Percentiles rank a stretch among this genome's conserved stretches.
Evolutionary conservation across 2,888 invertebrate species (phyloP).

Genomic region (Leucoma salicis): DNA sequence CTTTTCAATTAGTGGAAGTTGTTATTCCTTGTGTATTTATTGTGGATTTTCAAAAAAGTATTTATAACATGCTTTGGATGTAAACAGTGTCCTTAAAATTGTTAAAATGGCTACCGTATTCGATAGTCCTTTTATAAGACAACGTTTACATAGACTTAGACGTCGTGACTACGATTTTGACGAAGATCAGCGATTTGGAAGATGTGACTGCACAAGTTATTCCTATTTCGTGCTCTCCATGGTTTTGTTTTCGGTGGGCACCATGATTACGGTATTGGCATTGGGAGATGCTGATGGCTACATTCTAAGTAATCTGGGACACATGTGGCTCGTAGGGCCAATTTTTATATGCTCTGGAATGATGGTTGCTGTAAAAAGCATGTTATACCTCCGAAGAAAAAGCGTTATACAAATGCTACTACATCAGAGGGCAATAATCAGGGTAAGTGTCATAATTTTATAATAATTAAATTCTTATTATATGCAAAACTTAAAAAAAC

Average conservation of each 20-base stretch:
- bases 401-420: slow-evolving; percentile 85
- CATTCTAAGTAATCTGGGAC: slow-evolving; percentile 83
- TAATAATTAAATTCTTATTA: no score
- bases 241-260: slow-evolving; percentile 84
- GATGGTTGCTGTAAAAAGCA: slow-evolving; percentile 86
- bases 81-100: slow-evolving; percentile 28
- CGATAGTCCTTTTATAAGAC: slow-evolving; percentile 83
- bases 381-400: slow-evolving; percentile 84
- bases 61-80: slow-evolving; percentile 35
- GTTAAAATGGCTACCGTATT: slow-evolving; percentile 83
- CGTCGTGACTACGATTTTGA: slow-evolving; percentile 83
- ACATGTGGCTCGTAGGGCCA: slow-evolving; percentile 86
- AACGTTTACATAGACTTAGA: slow-evolving; percentile 82
- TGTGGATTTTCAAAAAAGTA: slow-evolving; percentile 8
- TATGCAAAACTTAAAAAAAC: no score
- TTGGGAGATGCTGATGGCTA: slow-evolving; percentile 83
- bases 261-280: slow-evolving; percentile 84
- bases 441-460: slow-evolving; percentile 81
- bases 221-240: slow-evolving; percentile 84
- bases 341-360: slow-evolving; percentile 86
- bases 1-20: slow-evolving; percentile 34
- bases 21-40: slow-evolving; percentile 15
- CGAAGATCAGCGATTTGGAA: slow-evolving; percentile 83
- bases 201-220: slow-evolving; percentile 86
- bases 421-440: slow-evolving; percentile 83